These are phyloP conservation scores for Synergus japonicus DNA, from an alignment of 2,888 invertebrate genomes.

Conservation along the genomic window DNA sequence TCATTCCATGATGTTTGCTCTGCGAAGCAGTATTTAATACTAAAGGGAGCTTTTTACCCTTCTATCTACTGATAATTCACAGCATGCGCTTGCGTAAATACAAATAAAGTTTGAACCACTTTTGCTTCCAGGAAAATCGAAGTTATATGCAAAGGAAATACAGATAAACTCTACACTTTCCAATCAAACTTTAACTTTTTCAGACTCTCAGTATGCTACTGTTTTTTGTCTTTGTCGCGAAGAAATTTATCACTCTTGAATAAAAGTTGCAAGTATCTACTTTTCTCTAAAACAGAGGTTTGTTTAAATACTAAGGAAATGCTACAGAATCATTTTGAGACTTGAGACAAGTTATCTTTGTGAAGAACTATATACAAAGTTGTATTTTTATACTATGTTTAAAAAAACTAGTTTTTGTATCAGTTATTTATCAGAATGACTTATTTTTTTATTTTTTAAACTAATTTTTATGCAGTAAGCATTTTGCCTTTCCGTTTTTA, in stretches of 20 bases:
- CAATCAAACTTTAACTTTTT: neutral
- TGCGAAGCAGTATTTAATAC: neutral
- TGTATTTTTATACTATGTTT: too few species aligned
- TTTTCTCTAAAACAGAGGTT: too few species aligned
- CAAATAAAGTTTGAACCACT: neutral
- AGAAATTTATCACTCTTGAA: neutral
- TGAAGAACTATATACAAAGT: too few species aligned
- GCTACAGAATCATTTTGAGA: too few species aligned
- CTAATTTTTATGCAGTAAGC: too few species aligned
- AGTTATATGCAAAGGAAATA: neutral
- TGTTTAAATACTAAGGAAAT: too few species aligned
- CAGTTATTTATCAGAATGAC: too few species aligned
- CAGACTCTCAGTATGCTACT: neutral
- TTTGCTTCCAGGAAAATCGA: neutral
- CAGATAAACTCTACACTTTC: neutral
- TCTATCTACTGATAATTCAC: neutral
- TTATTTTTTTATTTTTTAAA: too few species aligned
- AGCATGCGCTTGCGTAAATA: neutral
- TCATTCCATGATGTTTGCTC: neutral
- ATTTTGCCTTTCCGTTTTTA: too few species aligned
- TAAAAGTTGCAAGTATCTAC: too few species aligned
- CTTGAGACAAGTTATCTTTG: too few species aligned
- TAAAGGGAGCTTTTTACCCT: neutral
- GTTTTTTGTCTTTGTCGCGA: neutral
- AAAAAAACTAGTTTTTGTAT: too few species aligned